phyloP scores from a whole-genome alignment of 37 sponge, comb jelly and placozoan species.

The Beroe forskalii region DNA sequence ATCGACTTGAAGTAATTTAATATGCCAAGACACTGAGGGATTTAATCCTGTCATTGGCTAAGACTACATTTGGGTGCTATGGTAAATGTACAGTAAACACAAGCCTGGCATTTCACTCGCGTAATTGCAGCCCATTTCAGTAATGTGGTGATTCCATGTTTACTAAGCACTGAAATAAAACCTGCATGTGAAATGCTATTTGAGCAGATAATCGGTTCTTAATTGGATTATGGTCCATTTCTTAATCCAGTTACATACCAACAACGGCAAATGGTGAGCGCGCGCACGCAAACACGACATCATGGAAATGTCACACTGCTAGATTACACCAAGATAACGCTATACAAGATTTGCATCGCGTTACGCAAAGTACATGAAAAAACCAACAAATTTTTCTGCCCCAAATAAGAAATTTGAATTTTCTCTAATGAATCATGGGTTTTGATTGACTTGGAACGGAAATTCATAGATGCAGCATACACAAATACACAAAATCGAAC shows the following conservation, averaged over 20 bases:
- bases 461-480: too few species aligned
- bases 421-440: too few species aligned
- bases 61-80: not conserved
- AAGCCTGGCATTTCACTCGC: not conserved
- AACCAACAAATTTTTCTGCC: too few species aligned
- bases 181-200: not conserved
- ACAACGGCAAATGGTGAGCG: too few species aligned
- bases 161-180: not conserved
- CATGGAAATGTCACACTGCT: conserved; percentile 31
- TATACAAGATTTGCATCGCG: too few species aligned
- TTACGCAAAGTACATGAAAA: too few species aligned
- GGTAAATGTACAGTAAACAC: not conserved
- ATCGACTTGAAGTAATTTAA: conserved; percentile 52
- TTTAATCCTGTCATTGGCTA: not conserved
- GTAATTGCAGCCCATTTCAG: not conserved
- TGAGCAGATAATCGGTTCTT: not conserved
- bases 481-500: too few species aligned
- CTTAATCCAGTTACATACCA: too few species aligned
- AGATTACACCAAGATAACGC: too few species aligned
- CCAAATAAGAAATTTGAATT: too few species aligned
- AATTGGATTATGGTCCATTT: not conserved
- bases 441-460: too few species aligned
- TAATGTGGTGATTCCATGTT: not conserved
- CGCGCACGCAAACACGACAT: too few species aligned
- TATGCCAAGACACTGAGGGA: conserved; percentile 48